phyloP scores from a whole-genome alignment of 2,888 invertebrate genomes.

The Dryocosmus kuriphilus region DNA sequence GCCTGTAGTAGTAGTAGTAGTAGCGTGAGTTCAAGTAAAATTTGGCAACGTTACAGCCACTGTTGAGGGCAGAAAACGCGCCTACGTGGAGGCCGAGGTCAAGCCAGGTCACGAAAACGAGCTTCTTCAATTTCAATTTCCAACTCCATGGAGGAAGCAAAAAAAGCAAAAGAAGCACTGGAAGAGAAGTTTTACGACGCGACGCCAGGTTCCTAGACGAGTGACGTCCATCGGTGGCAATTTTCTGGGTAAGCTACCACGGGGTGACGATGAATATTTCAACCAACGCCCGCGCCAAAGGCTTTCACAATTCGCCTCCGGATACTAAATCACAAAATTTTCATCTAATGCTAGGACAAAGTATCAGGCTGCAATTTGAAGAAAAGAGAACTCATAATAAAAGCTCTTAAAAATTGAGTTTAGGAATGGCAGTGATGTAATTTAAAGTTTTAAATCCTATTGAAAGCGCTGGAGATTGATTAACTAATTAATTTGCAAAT shows the following conservation, averaged over 20 bases:
- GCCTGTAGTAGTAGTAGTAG: background rate
- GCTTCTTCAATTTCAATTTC: conserved; percentile 27
- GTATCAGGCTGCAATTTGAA: background rate
- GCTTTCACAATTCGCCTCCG: background rate
- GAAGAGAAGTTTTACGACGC: background rate
- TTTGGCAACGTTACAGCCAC: conserved; percentile 17
- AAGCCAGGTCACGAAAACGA: conserved; percentile 50
- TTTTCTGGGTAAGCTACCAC: background rate
- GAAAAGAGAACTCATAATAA: background rate
- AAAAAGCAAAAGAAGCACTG: background rate
- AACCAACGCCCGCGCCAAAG: background rate
- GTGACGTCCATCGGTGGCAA: background rate
- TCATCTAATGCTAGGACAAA: background rate
- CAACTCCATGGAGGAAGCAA: background rate
- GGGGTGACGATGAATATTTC: background rate
- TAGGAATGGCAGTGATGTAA: background rate
- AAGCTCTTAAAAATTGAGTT: background rate
- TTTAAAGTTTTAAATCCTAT: too few species aligned
- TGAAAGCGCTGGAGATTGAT: background rate
- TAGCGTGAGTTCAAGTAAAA: conserved; percentile 1
- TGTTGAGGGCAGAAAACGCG: background rate
- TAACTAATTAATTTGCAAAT: too few species aligned
- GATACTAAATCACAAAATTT: background rate
- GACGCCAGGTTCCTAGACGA: background rate
- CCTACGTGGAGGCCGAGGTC: conserved; percentile 52